phyloP scores from a whole-genome alignment of 2,888 invertebrate genomes.

The Hirtodrosophila cameraria region DNA sequence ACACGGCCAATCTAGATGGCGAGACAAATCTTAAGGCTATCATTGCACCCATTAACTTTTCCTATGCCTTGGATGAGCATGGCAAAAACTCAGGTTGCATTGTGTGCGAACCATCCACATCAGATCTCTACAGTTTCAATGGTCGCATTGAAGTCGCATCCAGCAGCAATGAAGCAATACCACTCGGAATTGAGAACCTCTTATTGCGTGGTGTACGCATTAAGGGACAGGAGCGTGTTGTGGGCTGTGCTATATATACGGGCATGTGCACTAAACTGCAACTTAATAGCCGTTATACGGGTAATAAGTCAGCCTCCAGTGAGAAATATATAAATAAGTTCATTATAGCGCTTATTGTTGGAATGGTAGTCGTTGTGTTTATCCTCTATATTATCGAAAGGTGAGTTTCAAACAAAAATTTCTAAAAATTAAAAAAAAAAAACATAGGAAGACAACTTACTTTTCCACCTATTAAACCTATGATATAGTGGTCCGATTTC shows the following conservation, averaged over 20 bases:
- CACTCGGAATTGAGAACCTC: slow-evolving; percentile 89
- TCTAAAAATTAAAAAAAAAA: no score
- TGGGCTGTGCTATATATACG: slow-evolving; percentile 93
- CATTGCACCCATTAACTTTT: slow-evolving; percentile 73
- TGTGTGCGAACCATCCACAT: slow-evolving; percentile 89
- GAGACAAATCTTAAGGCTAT: slow-evolving; percentile 84
- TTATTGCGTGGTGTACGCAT: slow-evolving; percentile 91
- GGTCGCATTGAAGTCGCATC: slow-evolving; percentile 85
- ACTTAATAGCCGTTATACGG: slow-evolving; percentile 90
- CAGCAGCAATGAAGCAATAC: slow-evolving; percentile 76
- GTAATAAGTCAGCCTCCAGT: slow-evolving; percentile 89
- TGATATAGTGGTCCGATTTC: no score
- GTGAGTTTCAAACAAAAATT: slow-evolving; percentile 53
- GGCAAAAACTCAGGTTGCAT: slow-evolving; percentile 85
- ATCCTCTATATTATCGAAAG: slow-evolving; percentile 86
- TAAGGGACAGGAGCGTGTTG: slow-evolving; percentile 90
- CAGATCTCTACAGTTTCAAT: slow-evolving; percentile 91
- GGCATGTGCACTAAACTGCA: slow-evolving; percentile 92
- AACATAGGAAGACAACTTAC: no score
- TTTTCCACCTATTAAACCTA: no score
- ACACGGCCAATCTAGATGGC: slow-evolving; percentile 94
- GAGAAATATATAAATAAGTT: slow-evolving; percentile 89
- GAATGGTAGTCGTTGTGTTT: slow-evolving; percentile 87
- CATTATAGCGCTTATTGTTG: slow-evolving; percentile 87
- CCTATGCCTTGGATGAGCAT: slow-evolving; percentile 43